Evolutionary conservation across 2,113 vertebrate species (phyloP).

Genomic region (Isurus oxyrinchus): DNA sequence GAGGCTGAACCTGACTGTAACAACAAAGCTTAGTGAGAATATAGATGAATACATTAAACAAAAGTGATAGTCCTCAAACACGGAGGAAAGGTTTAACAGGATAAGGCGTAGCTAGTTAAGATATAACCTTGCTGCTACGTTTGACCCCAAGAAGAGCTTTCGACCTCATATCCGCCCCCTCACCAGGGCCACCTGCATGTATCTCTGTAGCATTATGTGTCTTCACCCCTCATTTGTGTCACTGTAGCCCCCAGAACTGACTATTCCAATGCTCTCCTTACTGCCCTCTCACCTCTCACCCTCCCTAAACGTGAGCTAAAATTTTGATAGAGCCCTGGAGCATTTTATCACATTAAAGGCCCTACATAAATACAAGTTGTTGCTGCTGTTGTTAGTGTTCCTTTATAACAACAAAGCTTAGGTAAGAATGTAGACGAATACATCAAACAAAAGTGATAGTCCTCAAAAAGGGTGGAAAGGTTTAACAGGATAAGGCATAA

Average conservation of each 20-base stretch:
- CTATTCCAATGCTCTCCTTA: too few relatives aligned
- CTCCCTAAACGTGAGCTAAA: not conserved
- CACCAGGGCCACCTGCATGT: not conserved
- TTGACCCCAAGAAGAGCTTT: too few relatives aligned
- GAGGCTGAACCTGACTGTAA: not conserved
- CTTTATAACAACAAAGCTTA: not conserved
- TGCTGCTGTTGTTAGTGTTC: too few relatives aligned
- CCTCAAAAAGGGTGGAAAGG: not conserved
- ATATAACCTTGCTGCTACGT: not conserved
- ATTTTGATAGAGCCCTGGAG: not conserved
- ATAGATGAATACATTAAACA: not conserved
- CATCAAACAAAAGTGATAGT: not conserved
- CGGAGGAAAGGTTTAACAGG: not conserved
- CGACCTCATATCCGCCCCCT: too few relatives aligned
- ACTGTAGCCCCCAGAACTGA: too few relatives aligned
- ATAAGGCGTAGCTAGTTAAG: not conserved
- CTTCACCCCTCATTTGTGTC: too few relatives aligned
- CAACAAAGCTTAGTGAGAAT: not conserved
- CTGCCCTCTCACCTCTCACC: too few relatives aligned
- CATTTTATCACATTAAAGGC: too few relatives aligned
- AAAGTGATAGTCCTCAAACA: not conserved
- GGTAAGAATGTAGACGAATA: not conserved
- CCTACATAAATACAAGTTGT: not conserved
- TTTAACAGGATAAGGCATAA: not conserved
- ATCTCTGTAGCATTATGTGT: not conserved